Evolutionary conservation across 2,113 vertebrate species (phyloP), one percentile per base, ranked within the genome.

Genomic region (Mesoclemmys tuberculata): DNA sequence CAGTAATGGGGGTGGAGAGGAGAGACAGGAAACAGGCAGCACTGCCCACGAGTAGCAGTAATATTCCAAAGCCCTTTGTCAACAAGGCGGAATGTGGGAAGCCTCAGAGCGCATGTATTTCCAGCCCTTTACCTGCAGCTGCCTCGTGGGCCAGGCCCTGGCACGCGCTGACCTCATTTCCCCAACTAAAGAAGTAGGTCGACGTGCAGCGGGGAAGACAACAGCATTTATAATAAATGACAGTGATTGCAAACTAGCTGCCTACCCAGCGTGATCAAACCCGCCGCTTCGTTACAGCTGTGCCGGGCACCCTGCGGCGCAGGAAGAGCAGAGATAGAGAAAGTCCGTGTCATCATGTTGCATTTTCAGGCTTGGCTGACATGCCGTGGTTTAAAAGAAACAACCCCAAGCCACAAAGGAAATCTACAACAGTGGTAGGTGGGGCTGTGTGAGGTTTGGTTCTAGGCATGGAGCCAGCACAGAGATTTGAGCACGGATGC

Each of bases 381-480:
- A 52, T 54, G 51, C 5, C 5, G 21, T 8, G 5, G 27, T 55
- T 77, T 44, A 27, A n/a, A 21, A n/a, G 19, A 4, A 58, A 56
- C 31, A 41, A 38, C 18, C n/a, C 64, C 31, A 21, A 38, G 18
- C 64, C 22, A n/a, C 29, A 79, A 48, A 75, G 74, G 74, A 46
- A 46, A 44, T 12, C 56, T 31, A 22, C 41, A 58, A 46, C 5
- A 35, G 52, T 18, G 14, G 84, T 24, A 26, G 49, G 49, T 2
- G 10, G 31, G 74, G 41, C 41, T 58, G 38, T 64, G 10, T 26
- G 13, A 44, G 54, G 18, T 7, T 27, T 18, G 16, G 58, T 24
- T 41, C 13, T 31, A 51, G n/a, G 1, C 68, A 1, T 0, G 1
- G 1, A 18, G 51, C 26, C 0, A 0, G 35, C 3, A 0, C 14